phyloP scores from a whole-genome alignment of 2,888 invertebrate species.

The Coelogynopora nodosa region DNA sequence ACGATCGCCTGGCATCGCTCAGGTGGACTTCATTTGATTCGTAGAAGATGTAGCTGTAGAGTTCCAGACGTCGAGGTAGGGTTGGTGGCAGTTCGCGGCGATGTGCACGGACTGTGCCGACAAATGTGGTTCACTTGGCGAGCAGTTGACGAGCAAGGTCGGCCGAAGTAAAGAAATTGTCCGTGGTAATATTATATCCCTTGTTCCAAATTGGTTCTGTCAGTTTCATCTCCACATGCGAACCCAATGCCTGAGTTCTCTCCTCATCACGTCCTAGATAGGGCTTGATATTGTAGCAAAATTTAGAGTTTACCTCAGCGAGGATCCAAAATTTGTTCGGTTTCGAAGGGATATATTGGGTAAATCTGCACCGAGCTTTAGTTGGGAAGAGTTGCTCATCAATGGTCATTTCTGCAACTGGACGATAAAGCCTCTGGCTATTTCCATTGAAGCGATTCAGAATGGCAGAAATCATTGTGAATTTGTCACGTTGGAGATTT shows the following conservation, averaged over 20 bases:
- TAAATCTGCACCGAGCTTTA: constrained; percentile 6
- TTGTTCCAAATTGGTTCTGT: neutral
- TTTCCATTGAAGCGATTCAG: neutral
- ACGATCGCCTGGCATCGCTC: neutral
- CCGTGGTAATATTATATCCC: neutral
- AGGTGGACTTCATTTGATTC: neutral
- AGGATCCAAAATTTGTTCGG: constrained; percentile 7
- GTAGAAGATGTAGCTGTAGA: constrained; percentile 1
- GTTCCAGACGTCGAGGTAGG: neutral
- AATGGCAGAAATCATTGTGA: neutral
- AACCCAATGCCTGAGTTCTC: neutral
- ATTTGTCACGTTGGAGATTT: constrained; percentile 1
- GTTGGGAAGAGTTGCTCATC: constrained; percentile 29
- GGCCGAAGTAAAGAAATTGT: constrained; percentile 4
- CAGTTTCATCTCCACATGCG: constrained; percentile 22
- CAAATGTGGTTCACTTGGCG: neutral
- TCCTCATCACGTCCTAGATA: constrained; percentile 16
- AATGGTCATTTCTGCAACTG: neutral
- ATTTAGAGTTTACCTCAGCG: neutral
- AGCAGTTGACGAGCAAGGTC: constrained; percentile 6
- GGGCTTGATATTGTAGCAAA: neutral
- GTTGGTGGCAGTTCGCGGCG: neutral
- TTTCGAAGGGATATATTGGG: constrained; percentile 1
- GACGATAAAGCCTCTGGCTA: neutral
- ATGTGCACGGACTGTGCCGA: neutral